A percentile compares a stretch with the other conserved stretches of the same genome.
Evolutionary conservation across 2,797 vertebrate species (phyloP).

Genomic region (Thalassophryne amazonica): DNA sequence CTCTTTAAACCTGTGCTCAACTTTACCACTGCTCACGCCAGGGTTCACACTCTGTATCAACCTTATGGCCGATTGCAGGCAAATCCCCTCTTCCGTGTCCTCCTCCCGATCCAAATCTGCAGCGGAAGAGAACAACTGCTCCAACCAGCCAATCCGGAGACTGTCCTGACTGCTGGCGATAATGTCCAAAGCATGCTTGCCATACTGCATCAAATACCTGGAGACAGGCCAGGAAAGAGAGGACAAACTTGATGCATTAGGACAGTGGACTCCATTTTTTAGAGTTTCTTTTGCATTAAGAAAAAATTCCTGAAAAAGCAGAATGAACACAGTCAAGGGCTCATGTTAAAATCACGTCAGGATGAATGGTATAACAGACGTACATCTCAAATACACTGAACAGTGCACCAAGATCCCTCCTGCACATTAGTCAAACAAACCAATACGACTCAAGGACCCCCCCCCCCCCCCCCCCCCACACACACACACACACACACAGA

Average conservation of each 20-base stretch:
- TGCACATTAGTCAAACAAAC: too few relatives aligned
- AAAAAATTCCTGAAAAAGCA: too few relatives aligned
- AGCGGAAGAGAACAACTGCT: conserved; percentile 84
- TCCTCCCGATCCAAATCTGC: conserved; percentile 51
- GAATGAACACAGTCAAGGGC: too few relatives aligned
- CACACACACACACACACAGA: too few relatives aligned
- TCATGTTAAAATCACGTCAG: too few relatives aligned
- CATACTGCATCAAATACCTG: conserved; percentile 81
- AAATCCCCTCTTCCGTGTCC: conserved; percentile 76
- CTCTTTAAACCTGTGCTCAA: conserved; percentile 92
- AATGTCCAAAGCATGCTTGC: conserved; percentile 91
- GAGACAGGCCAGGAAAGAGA: background rate
- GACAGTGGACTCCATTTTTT: too few relatives aligned
- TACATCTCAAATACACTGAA: too few relatives aligned
- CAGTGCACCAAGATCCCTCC: too few relatives aligned
- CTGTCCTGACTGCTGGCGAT: conserved; percentile 91
- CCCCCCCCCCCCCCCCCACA: too few relatives aligned
- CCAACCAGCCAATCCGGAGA: conserved; percentile 90
- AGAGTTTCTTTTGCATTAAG: too few relatives aligned
- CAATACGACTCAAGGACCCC: too few relatives aligned
- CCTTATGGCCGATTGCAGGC: conserved; percentile 81
- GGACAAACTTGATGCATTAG: background rate
- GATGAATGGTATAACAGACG: too few relatives aligned
- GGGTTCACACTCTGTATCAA: conserved; percentile 87
- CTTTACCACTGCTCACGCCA: conserved; percentile 85